phyloP scores from a whole-genome alignment of 2,888 invertebrate genomes.

The Agrotis segetum region DNA sequence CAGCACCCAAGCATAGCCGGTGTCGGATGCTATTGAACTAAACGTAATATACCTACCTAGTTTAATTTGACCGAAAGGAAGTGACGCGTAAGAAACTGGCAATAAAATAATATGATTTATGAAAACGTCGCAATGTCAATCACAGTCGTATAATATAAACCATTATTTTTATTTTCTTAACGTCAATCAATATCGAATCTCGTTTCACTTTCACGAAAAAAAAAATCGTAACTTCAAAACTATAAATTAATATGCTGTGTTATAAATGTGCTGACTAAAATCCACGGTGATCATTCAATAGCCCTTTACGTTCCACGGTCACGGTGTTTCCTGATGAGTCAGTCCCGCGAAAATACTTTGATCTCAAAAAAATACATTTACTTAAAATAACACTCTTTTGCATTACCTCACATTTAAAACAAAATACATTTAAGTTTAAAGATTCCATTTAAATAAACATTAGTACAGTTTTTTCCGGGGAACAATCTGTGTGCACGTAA shows the following conservation, averaged over 20 bases:
- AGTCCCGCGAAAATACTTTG: too few relatives aligned
- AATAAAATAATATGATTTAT: background rate
- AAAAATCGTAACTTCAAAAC: constrained; percentile 9
- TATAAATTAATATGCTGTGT: background rate
- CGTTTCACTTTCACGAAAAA: constrained; percentile 15
- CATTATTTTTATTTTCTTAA: constrained; percentile 8
- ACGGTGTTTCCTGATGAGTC: too few relatives aligned
- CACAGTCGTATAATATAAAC: constrained; percentile 7
- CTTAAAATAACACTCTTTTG: constrained; percentile 19
- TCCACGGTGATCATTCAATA: too few relatives aligned
- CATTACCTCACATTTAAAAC: too few relatives aligned
- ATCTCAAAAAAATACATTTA: background rate
- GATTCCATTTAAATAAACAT: constrained; percentile 42
- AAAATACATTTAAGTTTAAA: constrained; percentile 40
- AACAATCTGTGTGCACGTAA: constrained; percentile 29
- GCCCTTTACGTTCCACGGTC: too few relatives aligned
- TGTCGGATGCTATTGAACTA: too few relatives aligned
- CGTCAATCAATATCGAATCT: constrained; percentile 2
- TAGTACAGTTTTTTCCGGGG: constrained; percentile 22
- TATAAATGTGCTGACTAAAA: too few relatives aligned
- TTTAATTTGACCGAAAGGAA: too few relatives aligned
- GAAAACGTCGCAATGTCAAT: constrained; percentile 14
- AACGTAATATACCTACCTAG: too few relatives aligned
- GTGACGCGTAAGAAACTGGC: too few relatives aligned
- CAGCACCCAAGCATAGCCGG: too few relatives aligned